Conservation (phyloP, 2,797 vertebrate genomes). For the Spatula versicolor region DNA sequence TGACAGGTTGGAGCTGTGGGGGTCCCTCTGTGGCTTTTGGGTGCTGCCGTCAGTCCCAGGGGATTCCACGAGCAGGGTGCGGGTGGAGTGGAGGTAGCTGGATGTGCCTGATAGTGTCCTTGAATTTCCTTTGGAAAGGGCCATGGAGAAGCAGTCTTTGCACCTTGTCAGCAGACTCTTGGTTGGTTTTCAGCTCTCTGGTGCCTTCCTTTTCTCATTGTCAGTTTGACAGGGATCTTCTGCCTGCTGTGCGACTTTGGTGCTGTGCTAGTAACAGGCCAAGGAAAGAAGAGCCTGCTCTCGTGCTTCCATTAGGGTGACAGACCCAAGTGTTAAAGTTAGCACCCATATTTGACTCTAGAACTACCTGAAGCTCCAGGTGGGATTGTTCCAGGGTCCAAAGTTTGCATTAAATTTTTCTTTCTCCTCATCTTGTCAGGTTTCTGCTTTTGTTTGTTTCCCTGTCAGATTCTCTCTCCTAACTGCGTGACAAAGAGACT, state of each 20-base stretch:
- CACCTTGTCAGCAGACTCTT: rapidly evolving
- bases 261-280: not conserved
- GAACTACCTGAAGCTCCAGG: not conserved
- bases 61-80: not conserved
- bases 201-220: not conserved
- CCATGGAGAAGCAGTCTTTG: not conserved
- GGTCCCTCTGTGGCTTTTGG: not conserved
- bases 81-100: not conserved
- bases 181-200: not conserved
- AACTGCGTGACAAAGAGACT: not conserved
- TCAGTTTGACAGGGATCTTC: no score
- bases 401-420: not conserved
- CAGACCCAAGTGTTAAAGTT: rapidly evolving
- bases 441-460: not conserved
- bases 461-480: not conserved
- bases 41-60: rapidly evolving
- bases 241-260: no score
- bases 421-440: not conserved
- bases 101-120: not conserved
- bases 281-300: no score
- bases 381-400: not conserved
- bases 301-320: not conserved
- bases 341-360: not conserved
- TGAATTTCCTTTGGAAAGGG: not conserved
- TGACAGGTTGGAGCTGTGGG: not conserved